A percentile compares a stretch with the other conserved stretches of the same genome.
Evolutionary conservation across 1,140 invertebrate species (phyloP).

Genomic region (Ptiloglossa arizonensis): DNA sequence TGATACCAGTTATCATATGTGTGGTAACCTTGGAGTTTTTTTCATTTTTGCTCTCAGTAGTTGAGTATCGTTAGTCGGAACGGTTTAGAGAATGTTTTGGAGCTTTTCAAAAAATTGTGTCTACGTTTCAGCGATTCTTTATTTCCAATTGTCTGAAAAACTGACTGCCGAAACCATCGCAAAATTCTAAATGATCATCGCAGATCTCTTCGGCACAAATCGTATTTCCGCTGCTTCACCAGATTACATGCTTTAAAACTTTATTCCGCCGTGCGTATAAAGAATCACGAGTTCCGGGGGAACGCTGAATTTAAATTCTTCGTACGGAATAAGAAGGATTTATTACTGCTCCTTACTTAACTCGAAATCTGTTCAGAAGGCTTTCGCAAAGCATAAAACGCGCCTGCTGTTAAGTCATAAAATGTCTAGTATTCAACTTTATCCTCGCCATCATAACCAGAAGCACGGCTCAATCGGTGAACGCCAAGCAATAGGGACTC

Average conservation of each 20-base stretch:
- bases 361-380: slow-evolving; percentile 45
- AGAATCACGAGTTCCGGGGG: slow-evolving; percentile 13
- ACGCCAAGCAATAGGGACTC: too few relatives aligned
- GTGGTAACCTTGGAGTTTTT: too few relatives aligned
- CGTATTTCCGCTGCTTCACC: background rate
- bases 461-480: background rate
- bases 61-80: too few relatives aligned
- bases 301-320: slow-evolving; percentile 41
- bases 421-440: slow-evolving; percentile 30
- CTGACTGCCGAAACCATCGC: too few relatives aligned
- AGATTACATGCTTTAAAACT: background rate
- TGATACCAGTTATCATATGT: too few relatives aligned
- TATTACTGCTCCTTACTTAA: slow-evolving; percentile 50
- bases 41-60: too few relatives aligned
- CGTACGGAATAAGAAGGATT: slow-evolving; percentile 39
- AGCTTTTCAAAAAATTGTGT: too few relatives aligned
- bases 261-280: slow-evolving; percentile 8
- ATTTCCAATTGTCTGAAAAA: background rate
- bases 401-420: slow-evolving; percentile 23
- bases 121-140: background rate
- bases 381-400: slow-evolving; percentile 60
- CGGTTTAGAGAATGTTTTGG: too few relatives aligned
- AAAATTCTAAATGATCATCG: too few relatives aligned
- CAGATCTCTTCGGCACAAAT: background rate
- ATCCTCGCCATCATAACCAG: background rate